phyloP scores from a whole-genome alignment of 2,888 invertebrate genomes.

The Hydrotaea cyrtoneurina region DNA sequence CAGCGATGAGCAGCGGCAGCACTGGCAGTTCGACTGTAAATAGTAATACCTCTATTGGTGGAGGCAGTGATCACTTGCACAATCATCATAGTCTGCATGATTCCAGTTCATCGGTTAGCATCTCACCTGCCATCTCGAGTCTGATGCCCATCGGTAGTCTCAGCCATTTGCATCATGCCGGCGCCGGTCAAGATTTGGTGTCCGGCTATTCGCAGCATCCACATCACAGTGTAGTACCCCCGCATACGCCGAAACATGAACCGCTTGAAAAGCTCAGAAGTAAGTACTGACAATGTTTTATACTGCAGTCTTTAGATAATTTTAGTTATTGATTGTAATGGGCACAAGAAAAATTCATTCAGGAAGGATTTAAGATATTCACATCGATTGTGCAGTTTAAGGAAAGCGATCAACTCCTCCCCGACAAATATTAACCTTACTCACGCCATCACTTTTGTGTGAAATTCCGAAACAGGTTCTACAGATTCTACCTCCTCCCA shows the following conservation, averaged over 20 bases:
- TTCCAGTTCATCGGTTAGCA: conserved; percentile 83
- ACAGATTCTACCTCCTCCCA: no score
- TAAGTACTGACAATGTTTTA: conserved; percentile 78
- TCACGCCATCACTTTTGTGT: no score
- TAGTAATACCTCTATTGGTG: conserved; percentile 75
- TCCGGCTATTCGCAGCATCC: conserved; percentile 82
- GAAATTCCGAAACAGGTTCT: no score
- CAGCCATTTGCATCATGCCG: conserved; percentile 80
- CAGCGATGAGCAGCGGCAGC: conserved; percentile 77
- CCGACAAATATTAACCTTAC: no score
- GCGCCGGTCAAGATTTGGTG: conserved; percentile 80
- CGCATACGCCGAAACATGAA: conserved; percentile 84
- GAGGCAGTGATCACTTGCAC: conserved; percentile 78
- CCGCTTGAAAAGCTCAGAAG: conserved; percentile 89
- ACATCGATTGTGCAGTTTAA: no score
- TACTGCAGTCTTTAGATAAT: neutral
- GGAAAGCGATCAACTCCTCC: no score
- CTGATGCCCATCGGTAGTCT: conserved; percentile 82
- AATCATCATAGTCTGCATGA: conserved; percentile 82
- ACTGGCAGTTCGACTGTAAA: conserved; percentile 78
- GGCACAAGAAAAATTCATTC: neutral
- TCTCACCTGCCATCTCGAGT: conserved; percentile 83
- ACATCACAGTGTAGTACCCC: conserved; percentile 83
- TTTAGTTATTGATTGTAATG: neutral
- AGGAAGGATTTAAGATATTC: no score